A percentile compares a stretch with the other conserved stretches of the same genome.
These are phyloP conservation scores for Peromyscus maniculatus DNA, from an alignment of 2,113 vertebrate genomes.

Conservation along the genomic window DNA sequence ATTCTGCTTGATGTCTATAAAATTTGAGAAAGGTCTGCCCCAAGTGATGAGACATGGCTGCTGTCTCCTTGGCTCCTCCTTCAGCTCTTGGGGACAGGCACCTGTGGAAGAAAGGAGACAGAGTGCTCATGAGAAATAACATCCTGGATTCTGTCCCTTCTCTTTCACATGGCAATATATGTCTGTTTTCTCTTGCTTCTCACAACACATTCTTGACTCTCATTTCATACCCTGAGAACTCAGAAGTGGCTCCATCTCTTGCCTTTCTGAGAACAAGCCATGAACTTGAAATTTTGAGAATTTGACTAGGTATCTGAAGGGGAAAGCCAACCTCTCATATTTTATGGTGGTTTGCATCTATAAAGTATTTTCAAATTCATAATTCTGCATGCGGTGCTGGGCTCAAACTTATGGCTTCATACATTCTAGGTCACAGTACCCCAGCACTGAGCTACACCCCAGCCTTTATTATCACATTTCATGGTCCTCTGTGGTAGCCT, in stretches of 20 bases:
- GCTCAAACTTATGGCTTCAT: background rate
- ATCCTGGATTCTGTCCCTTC: background rate
- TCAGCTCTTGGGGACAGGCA: background rate
- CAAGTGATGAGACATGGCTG: background rate
- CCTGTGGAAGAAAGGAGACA: background rate
- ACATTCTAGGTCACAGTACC: background rate
- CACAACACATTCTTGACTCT: background rate
- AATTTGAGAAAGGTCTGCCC: background rate
- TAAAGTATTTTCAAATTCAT: background rate
- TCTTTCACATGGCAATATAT: background rate
- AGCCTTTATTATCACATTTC: background rate
- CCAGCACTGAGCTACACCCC: background rate
- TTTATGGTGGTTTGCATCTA: background rate
- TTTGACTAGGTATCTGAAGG: background rate
- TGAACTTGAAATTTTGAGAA: background rate
- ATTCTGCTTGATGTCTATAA: conserved; percentile 22
- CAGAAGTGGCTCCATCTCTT: background rate
- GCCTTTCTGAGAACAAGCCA: background rate
- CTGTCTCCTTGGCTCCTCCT: background rate
- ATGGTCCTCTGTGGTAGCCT: background rate
- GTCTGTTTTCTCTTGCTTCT: background rate
- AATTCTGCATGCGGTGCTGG: background rate
- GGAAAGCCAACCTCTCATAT: background rate
- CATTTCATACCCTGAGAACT: background rate
- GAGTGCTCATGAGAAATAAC: background rate